Percentiles rank a stretch among this genome's conserved stretches.
These are phyloP conservation scores for Aphelenchoides avenae DNA, from an alignment of 1,140 invertebrate genomes.

Conservation along the genomic window DNA sequence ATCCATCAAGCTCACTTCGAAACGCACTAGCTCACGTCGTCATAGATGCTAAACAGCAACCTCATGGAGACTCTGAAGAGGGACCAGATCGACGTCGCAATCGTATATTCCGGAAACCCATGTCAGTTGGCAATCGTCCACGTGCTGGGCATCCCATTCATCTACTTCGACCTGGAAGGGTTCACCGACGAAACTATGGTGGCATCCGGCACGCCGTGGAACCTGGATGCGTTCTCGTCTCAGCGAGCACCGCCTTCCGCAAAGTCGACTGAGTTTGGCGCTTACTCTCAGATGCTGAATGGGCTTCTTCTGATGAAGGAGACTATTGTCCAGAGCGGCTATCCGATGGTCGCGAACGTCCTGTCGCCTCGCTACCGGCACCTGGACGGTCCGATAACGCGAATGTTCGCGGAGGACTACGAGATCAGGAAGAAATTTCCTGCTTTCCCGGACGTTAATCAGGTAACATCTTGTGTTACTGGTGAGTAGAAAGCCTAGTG, in stretches of 20 bases:
- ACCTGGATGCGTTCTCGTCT: slow-evolving; percentile 19
- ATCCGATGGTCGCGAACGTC: slow-evolving; percentile 17
- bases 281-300: slow-evolving; percentile 1
- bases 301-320: slow-evolving; percentile 37
- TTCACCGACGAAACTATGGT: slow-evolving; percentile 54
- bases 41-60: slow-evolving; percentile 57
- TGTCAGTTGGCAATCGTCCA: slow-evolving; percentile 53
- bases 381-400: slow-evolving; percentile 51
- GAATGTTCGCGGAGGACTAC: slow-evolving; percentile 51
- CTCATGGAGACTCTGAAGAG: slow-evolving; percentile 52
- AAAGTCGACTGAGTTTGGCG: background rate
- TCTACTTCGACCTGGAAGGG: slow-evolving; percentile 54
- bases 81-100: slow-evolving; percentile 53
- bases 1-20: background rate
- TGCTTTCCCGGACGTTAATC: slow-evolving; percentile 41
- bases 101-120: slow-evolving; percentile 55
- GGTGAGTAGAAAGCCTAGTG: background rate
- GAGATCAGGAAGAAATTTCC: slow-evolving; percentile 52
- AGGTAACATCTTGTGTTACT: slow-evolving; percentile 10
- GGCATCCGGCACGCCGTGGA: slow-evolving; percentile 46
- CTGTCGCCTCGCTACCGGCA: slow-evolving; percentile 34
- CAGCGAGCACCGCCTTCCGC: background rate
- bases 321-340: slow-evolving; percentile 22
- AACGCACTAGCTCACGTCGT: background rate
- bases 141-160: slow-evolving; percentile 50